Percentiles rank a stretch among this genome's conserved stretches.
Evolutionary conservation across 2,797 vertebrate species (phyloP).

Genomic region (Eulemur coronatus): DNA sequence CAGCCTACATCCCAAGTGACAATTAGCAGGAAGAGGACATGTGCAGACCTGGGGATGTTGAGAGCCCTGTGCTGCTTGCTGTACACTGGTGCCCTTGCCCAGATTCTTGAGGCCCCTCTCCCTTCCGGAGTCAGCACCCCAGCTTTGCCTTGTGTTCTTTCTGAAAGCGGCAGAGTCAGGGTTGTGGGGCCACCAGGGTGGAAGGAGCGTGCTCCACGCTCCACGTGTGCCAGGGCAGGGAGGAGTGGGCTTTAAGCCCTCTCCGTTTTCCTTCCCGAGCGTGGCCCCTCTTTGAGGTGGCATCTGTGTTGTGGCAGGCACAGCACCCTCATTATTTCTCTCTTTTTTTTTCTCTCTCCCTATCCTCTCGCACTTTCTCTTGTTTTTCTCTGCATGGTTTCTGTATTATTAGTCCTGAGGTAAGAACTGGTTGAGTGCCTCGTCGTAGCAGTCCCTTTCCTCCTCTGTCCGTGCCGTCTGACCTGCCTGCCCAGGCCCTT

Average conservation of each 20-base stretch:
- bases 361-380: constrained; percentile 77
- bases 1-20: neutral
- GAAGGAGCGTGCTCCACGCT: rapidly evolving
- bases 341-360: constrained; percentile 76
- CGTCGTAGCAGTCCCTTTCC: neutral
- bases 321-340: constrained; percentile 33
- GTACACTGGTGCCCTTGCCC: no score
- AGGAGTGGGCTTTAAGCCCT: neutral
- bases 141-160: neutral
- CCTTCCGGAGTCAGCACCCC: neutral
- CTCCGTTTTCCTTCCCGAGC: constrained; percentile 7
- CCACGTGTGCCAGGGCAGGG: neutral
- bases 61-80: rapidly evolving
- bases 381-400: constrained; percentile 83
- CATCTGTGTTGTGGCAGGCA: neutral
- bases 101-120: neutral
- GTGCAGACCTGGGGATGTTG: neutral
- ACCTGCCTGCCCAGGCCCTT: constrained; percentile 55
- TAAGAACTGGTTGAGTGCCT: constrained; percentile 77
- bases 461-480: neutral
- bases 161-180: neutral
- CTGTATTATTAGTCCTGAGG: constrained; percentile 84
- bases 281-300: neutral
- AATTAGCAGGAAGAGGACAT: neutral
- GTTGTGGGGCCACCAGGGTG: neutral